These are phyloP conservation scores for Scartelaos histophorus DNA, from an alignment of 2,113 vertebrate genomes.

Conservation along the genomic window DNA sequence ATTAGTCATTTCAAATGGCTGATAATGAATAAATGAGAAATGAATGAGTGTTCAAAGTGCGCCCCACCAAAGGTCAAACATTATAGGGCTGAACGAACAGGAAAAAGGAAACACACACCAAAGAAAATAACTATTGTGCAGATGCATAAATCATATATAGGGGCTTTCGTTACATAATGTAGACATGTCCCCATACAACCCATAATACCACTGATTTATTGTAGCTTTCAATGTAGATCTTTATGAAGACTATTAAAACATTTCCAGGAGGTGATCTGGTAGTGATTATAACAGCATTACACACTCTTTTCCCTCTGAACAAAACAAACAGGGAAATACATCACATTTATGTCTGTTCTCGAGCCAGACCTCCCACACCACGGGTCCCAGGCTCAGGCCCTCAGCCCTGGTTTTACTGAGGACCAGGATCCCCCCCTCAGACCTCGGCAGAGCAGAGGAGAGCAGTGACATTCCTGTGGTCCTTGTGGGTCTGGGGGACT, in stretches of 20 bases:
- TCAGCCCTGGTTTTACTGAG: constrained; percentile 57
- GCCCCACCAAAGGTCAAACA: too few species aligned
- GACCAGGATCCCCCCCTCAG: constrained; percentile 74
- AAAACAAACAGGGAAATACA: constrained; percentile 41
- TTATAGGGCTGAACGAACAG: not conserved
- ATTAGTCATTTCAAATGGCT: too few species aligned
- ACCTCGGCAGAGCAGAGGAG: constrained; percentile 64
- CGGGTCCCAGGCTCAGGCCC: constrained; percentile 36
- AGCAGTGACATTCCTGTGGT: constrained; percentile 70
- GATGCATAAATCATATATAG: not conserved
- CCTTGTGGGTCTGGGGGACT: constrained; percentile 46
- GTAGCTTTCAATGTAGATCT: not conserved
- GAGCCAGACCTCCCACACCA: constrained; percentile 59
- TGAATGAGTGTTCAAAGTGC: too few species aligned
- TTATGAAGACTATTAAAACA: constrained; percentile 3
- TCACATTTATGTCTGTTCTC: constrained; percentile 34
- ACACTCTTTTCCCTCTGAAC: constrained; percentile 14
- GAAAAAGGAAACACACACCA: not conserved
- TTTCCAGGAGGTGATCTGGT: constrained; percentile 10
- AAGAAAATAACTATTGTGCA: not conserved
- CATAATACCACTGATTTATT: not conserved
- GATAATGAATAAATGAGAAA: too few species aligned
- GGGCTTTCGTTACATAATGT: not conserved
- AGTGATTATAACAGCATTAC: constrained; percentile 20
- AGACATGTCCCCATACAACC: not conserved